These are phyloP conservation scores for Apotomis turbidana DNA, from an alignment of 2,888 invertebrate genomes.

Conservation along the genomic window DNA sequence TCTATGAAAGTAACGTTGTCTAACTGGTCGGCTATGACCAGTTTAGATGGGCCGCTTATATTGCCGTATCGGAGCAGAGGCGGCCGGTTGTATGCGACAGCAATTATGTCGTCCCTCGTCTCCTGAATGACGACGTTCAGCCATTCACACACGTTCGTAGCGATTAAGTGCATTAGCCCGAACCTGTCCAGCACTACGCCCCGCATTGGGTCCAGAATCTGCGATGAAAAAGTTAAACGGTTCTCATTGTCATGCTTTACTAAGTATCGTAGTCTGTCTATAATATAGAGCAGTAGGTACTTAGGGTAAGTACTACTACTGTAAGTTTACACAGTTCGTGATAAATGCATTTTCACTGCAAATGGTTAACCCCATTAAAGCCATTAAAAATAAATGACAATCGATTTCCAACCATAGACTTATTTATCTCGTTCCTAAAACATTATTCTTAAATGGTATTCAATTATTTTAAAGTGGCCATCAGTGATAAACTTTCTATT, in stretches of 20 bases:
- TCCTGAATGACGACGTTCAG: constrained; percentile 93
- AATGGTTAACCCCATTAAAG: no score
- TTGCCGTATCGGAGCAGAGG: constrained; percentile 67
- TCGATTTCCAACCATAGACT: no score
- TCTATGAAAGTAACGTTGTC: constrained; percentile 59
- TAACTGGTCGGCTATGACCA: constrained; percentile 54
- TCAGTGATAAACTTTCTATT: no score
- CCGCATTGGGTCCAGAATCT: constrained; percentile 77
- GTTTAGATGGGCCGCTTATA: constrained; percentile 61
- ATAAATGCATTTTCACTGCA: no score
- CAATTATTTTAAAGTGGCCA: no score
- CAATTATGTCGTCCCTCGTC: constrained; percentile 92
- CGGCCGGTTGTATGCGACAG: constrained; percentile 69
- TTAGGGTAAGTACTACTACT: no score
- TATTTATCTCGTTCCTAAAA: no score
- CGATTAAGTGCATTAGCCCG: constrained; percentile 96
- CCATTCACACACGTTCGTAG: constrained; percentile 97
- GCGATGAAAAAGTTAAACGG: constrained; percentile 46
- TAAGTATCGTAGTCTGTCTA: constrained; percentile 2
- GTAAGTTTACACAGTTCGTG: no score
- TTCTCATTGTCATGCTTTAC: constrained; percentile 6
- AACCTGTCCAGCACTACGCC: constrained; percentile 86
- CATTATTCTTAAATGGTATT: no score
- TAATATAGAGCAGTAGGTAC: no score
- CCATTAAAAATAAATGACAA: no score